Evolutionary conservation across 2,113 vertebrate species (phyloP), one percentile per base, ranked within the genome.

Genomic region (Boulengeromyrus knoepffleri): DNA sequence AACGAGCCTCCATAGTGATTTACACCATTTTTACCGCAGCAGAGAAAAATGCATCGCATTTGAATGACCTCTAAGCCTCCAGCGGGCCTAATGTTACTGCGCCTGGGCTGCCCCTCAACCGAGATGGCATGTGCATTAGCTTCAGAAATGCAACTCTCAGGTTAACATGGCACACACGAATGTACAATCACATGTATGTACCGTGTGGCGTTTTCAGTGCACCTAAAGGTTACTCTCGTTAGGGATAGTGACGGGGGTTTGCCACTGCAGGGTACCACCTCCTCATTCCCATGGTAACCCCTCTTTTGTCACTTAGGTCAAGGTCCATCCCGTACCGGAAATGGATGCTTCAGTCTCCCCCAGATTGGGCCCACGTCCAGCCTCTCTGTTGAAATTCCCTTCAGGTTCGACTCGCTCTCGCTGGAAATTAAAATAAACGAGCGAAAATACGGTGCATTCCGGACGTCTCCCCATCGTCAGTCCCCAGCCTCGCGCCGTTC

Each of bases 341-440:
- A 95, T 92, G 87, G 94, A 94, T 94, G 94, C 7, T 95, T 94
- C 95, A 91, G 93, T 92, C 93, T 95, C 94, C 94, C 96, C 95
- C 95, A 96, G 94, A 62, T 80, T 74, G 13, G 89, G 93, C 93
- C 90, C 92, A 93, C 91, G 92, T 90, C 91, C 83, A 85, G 46
- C 95, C 94, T 91, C 93, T 92, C 88, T 85, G 58, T 17, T 91
- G 91, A 93, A 95, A 95, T 94, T 95, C 95, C 94, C 94, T 94
- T 93, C 92, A 93, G 91, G 93, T 94, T 92, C 91, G 42, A 52
- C 88, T 88, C 62, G 31, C 21, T 62, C 70, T 52, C 52, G 45
- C 80, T 85, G 53, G 42, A 92, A 83, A 90, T 17, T 27, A 42
- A 89, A 45, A 85, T n/a, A 84, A 86, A 47, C 31, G 17, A 84